Evolutionary conservation across 2,888 invertebrate genomes (phyloP), one percentile per base, ranked within the genome.

Genomic region (Ectropis crepuscularia): DNA sequence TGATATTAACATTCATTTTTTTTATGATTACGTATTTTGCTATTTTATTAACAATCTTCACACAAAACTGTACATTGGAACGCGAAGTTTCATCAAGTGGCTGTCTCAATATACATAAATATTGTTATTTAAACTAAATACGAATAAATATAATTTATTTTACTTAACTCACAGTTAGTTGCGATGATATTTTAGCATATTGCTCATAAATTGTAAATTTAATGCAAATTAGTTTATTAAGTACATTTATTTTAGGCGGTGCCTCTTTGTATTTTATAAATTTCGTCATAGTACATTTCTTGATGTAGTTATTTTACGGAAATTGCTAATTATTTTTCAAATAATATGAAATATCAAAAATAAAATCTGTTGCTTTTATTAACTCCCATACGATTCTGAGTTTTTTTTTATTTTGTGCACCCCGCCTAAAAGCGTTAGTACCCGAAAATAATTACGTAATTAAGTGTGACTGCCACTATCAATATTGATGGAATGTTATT

Each of bases 11-110:
- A 61, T 68, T 61, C 46, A 63, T 72, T 72, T 67, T 72, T 70
- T 71, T 67, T 66, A 69, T 67, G 71, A 75, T 73, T 70, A 77
- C 73, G 63, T 73, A 77, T 73, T 74, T 71, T 43, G 39, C 64
- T 64, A 57, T 47, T 53, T 16, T 43, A 53, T 12, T 60, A 53
- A 60, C 48, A 53, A 8, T 43, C 47, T 48, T 43, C 48, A 42
- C 37, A 51, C 11, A 46, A 9, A 48, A 39, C 5, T 47, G 5
- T 54, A 36, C 42, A 57, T 46, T 46, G 39, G 12, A 47, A 57
- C 58, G 49, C 53, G 57, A 54, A 36, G 47, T 42, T 49, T 47
- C n/a, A 39, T 16, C 41, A 28, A n/a, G 38, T 12, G 49, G 36
- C 43, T 46, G 45, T 58, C 58, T 50, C 16, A 28, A 28, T 28